Evolutionary conservation across 2,797 vertebrate genomes (phyloP).

Genomic region (Tadarida brasiliensis): DNA sequence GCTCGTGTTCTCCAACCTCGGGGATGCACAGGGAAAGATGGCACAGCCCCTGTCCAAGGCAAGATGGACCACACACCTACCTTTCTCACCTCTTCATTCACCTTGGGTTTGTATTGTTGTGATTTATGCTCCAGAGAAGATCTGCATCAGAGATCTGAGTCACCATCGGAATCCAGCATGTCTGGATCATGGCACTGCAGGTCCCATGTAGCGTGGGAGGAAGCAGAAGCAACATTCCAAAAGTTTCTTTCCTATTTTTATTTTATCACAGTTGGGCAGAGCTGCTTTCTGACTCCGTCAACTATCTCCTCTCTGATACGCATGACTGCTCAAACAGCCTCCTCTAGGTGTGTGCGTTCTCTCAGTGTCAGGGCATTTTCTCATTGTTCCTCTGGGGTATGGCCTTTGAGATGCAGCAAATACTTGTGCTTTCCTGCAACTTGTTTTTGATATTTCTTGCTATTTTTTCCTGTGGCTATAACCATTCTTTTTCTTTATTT

Average conservation of each 20-base stretch:
- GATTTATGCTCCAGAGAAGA: slow-evolving; percentile 15
- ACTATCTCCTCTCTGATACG: background rate
- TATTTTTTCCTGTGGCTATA: background rate
- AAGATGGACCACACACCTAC: background rate
- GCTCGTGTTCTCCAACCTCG: background rate
- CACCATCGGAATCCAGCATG: background rate
- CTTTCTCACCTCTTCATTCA: background rate
- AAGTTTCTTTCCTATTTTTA: background rate
- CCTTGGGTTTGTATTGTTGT: background rate
- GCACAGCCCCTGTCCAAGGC: rapidly evolving
- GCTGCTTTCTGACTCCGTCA: background rate
- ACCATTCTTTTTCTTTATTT: background rate
- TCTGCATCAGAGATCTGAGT: background rate
- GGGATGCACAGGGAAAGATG: rapidly evolving
- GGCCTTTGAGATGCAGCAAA: background rate
- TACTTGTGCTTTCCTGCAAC: background rate
- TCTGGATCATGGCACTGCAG: background rate
- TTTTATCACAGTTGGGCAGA: background rate
- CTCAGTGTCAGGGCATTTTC: background rate
- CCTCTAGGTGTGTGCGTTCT: background rate
- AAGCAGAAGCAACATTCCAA: background rate
- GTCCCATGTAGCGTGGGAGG: background rate
- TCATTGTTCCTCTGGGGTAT: background rate
- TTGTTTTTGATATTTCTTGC: background rate
- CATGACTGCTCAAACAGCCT: background rate